Evolutionary conservation across 2,888 invertebrate species (phyloP), one percentile per base, ranked within the genome.

Genomic region (Pyrrhia umbra): DNA sequence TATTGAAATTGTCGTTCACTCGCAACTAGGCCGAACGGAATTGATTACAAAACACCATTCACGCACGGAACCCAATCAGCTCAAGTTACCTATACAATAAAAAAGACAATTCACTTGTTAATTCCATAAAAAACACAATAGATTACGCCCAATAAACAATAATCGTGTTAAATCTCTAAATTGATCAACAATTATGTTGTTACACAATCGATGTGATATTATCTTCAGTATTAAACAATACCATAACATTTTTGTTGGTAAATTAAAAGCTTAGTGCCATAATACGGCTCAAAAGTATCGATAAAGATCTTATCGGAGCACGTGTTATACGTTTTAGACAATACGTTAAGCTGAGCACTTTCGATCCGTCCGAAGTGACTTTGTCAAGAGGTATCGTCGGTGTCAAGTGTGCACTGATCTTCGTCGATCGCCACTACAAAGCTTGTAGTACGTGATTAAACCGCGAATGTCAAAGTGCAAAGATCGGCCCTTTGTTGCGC

Each of bases 391-490:
- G 88, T 84, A 88, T 90, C 83, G 86, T 83, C 89, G 88, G 88
- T 93, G 93, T 93, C 93, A 92, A 94, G 92, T 81, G 87, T 72
- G 86, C 81, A 77, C 88, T 87, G 89, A 91, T 89, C 90, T 85
- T 80, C 81, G 80, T 81, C 79, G 78, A 86, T 77, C 85, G 85
- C 85, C 86, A 84, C 88, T 85, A 87, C 84, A 80, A 76, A 78
- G 70, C 79, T 68, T 85, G 86, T 90, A 91, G 91, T 90, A 93
- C 95, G 94, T 95, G 95, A 95, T 94, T 93, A 94, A 91, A 93
- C 90, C 92, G 91, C 89, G 88, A 93, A 95, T 94, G 95, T 95
- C 95, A 95, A 90, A 95, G 95, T 92, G 94, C 94, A 95, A 92
- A 93, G 94, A 92, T 94, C 92, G 90, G 89, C 84, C 88, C 89